A percentile compares a stretch with the other conserved stretches of the same genome.
Evolutionary conservation across 2,113 vertebrate species (phyloP).

Genomic region (Clarias macrocephalus): DNA sequence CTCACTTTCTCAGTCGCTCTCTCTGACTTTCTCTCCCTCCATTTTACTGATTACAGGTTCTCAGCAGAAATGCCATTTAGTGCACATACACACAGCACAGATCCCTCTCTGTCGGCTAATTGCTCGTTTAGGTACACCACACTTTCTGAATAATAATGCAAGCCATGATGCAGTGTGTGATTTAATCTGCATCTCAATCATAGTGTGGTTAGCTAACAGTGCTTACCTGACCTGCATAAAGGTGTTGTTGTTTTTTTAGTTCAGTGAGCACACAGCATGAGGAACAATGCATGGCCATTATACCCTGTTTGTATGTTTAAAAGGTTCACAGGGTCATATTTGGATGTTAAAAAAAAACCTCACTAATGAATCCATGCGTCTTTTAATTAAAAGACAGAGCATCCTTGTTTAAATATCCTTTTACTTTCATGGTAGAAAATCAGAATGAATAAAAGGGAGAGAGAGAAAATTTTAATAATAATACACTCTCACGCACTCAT

Average conservation of each 20-base stretch:
- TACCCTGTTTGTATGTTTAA: background rate
- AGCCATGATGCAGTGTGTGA: conserved; percentile 16
- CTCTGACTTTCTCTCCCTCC: background rate
- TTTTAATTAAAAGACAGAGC: background rate
- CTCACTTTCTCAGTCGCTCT: conserved; percentile 1
- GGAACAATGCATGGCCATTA: background rate
- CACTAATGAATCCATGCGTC: background rate
- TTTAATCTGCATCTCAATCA: conserved; percentile 36
- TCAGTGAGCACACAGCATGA: background rate
- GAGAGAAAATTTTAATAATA: background rate
- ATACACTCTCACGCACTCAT: background rate
- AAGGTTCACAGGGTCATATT: background rate
- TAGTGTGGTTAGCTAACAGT: background rate
- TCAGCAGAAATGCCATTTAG: conserved; percentile 19
- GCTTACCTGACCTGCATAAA: background rate
- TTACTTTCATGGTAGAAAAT: too few species aligned
- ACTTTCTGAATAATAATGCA: conserved; percentile 34
- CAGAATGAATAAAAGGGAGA: background rate
- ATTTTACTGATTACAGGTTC: conserved; percentile 16
- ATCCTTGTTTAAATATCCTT: background rate
- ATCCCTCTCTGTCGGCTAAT: conserved; percentile 28
- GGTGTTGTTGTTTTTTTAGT: background rate
- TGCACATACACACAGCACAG: background rate
- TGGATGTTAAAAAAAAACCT: background rate
- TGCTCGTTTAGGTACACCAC: conserved; percentile 28